These are phyloP conservation scores for Coreoperca whiteheadi DNA, from an alignment of 2,113 vertebrate species.

Conservation along the genomic window DNA sequence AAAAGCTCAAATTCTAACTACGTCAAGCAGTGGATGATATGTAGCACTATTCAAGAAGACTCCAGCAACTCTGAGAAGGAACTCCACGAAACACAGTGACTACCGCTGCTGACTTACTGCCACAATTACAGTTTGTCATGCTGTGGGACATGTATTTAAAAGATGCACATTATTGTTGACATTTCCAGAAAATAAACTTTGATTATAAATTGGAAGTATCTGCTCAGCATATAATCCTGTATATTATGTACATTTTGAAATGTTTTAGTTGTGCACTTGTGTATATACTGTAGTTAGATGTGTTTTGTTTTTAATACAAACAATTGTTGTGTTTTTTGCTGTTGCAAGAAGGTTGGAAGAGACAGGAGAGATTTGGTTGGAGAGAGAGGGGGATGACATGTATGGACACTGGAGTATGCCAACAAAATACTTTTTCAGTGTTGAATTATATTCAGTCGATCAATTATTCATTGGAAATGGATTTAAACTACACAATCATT, in stretches of 20 bases:
- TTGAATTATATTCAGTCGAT: background rate
- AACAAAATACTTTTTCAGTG: background rate
- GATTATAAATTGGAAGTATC: background rate
- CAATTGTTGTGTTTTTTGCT: background rate
- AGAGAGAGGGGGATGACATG: background rate
- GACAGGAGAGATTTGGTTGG: background rate
- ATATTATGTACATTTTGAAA: background rate
- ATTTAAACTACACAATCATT: background rate
- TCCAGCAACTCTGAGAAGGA: constrained; percentile 5
- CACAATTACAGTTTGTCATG: background rate
- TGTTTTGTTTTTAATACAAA: background rate
- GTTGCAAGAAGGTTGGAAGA: background rate
- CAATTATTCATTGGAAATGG: background rate
- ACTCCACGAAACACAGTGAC: background rate
- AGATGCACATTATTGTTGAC: background rate
- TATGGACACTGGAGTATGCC: background rate
- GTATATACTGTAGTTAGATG: background rate
- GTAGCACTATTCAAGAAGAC: constrained; percentile 52
- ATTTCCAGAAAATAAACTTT: background rate
- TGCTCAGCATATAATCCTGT: background rate
- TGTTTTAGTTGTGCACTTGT: constrained; percentile 13
- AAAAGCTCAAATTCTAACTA: constrained; percentile 88
- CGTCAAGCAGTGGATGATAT: constrained; percentile 92
- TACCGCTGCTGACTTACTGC: background rate
- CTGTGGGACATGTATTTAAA: background rate